Percentiles rank a stretch among this genome's conserved stretches.
phyloP scores from a whole-genome alignment of 2,113 vertebrate genomes.

The Rynchops niger region DNA sequence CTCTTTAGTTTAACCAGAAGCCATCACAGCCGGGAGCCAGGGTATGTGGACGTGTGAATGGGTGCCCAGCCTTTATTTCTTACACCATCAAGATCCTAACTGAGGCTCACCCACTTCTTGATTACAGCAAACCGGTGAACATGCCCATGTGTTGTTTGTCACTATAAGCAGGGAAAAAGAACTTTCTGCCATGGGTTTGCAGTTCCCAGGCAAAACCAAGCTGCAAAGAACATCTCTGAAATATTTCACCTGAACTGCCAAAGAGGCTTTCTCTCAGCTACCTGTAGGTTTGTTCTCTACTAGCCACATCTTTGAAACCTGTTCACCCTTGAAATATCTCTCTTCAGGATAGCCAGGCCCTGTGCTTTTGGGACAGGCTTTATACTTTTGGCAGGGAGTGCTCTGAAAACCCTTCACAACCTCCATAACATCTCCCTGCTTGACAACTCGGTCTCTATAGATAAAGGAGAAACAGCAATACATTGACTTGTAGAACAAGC shows the following conservation, averaged over 20 bases:
- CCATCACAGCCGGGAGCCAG: background rate
- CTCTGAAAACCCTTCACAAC: background rate
- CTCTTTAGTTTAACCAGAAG: background rate
- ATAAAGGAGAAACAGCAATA: background rate
- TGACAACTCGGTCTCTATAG: background rate
- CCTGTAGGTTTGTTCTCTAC: background rate
- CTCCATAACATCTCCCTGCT: background rate
- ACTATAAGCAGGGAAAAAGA: background rate
- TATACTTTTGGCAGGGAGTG: background rate
- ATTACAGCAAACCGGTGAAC: background rate
- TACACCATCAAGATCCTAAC: rapidly evolving
- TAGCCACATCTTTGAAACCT: background rate
- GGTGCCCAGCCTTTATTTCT: background rate
- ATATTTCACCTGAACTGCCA: background rate
- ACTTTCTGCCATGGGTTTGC: background rate
- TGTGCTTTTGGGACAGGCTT: background rate
- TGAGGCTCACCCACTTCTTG: background rate
- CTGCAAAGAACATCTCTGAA: background rate
- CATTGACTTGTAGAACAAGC: background rate
- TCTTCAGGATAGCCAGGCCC: background rate
- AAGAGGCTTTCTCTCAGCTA: background rate
- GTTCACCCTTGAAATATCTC: no score
- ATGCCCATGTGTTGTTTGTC: background rate
- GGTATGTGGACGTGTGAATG: background rate
- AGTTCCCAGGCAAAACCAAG: background rate